Conservation (phyloP, 1,140 invertebrate species). For the Proctacanthus coquilletti region DNA sequence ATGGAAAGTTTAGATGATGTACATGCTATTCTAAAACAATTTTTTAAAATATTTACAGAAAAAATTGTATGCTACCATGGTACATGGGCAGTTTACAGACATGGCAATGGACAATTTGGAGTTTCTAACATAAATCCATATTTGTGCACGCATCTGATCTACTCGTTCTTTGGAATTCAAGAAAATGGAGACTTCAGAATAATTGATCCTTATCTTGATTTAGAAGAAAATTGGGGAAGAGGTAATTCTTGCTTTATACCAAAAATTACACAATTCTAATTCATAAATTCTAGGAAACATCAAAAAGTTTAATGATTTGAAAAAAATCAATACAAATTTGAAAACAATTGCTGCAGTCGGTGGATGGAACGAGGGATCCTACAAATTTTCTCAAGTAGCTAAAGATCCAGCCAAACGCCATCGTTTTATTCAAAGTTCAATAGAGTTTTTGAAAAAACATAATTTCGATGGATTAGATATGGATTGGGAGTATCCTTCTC, state of each 20-base stretch:
- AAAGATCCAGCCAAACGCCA: slow-evolving; percentile 32
- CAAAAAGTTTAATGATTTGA: slow-evolving; percentile 40
- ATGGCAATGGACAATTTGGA: slow-evolving; percentile 43
- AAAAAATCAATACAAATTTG: slow-evolving; percentile 42
- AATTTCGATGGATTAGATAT: slow-evolving; percentile 66
- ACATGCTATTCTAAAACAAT: too few relatives aligned
- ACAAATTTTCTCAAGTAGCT: slow-evolving; percentile 45
- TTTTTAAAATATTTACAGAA: slow-evolving; percentile 25
- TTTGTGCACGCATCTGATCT: slow-evolving; percentile 59
- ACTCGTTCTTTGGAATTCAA: slow-evolving; percentile 49
- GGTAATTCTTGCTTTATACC: too few relatives aligned
- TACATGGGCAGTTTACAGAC: slow-evolving; percentile 55
- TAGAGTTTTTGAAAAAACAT: slow-evolving; percentile 42
- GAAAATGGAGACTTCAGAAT: slow-evolving; percentile 33
- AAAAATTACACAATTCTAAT: slow-evolving; percentile 6
- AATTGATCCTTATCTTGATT: slow-evolving; percentile 48
- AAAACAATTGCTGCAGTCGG: slow-evolving; percentile 58
- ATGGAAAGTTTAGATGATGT: too few relatives aligned
- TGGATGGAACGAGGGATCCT: slow-evolving; percentile 61
- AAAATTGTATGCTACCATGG: slow-evolving; percentile 53
- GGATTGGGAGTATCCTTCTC: slow-evolving; percentile 67
- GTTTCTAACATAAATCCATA: slow-evolving; percentile 48
- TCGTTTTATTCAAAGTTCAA: slow-evolving; percentile 41
- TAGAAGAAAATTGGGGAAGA: slow-evolving; percentile 34
- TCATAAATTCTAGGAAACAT: slow-evolving; percentile 26